Evolutionary conservation across 2,888 invertebrate species (phyloP).

Genomic region (Ceramica pisi): DNA sequence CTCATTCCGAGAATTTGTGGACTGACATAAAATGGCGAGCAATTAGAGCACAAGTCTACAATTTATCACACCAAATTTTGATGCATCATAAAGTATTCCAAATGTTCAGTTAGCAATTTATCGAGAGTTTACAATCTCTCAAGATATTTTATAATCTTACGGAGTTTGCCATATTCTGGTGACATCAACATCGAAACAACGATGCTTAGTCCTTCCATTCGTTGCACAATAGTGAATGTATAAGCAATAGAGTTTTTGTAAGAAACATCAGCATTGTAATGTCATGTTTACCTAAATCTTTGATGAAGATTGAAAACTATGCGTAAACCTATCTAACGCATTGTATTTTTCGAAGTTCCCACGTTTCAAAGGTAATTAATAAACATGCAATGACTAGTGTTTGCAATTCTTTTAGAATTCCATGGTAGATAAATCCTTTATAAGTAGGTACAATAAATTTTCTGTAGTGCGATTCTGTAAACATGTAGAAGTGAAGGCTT

Average conservation of each 20-base stretch:
- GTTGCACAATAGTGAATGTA: constrained; percentile 17
- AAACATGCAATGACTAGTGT: constrained; percentile 16
- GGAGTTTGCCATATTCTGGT: no score
- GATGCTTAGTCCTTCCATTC: background rate
- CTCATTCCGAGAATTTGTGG: no score
- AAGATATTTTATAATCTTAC: no score
- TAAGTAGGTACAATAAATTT: no score
- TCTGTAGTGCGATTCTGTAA: no score
- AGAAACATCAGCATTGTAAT: constrained; percentile 30
- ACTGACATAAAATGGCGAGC: no score
- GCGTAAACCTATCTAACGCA: constrained; percentile 7
- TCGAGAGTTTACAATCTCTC: no score
- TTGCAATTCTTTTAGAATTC: constrained; percentile 7
- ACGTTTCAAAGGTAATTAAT: constrained; percentile 48
- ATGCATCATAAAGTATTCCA: no score
- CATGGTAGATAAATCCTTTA: background rate
- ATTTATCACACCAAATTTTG: no score
- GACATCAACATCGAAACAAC: constrained; percentile 1
- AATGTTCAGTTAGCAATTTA: no score
- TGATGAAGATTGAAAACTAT: constrained; percentile 27
- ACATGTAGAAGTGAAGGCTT: no score
- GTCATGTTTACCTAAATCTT: constrained; percentile 36
- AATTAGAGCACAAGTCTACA: no score
- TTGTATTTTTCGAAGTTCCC: constrained; percentile 59
- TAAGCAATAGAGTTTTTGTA: constrained; percentile 21